Conservation (phyloP, 1,140 invertebrate genomes). For the Drosophila malerkotliana region DNA sequence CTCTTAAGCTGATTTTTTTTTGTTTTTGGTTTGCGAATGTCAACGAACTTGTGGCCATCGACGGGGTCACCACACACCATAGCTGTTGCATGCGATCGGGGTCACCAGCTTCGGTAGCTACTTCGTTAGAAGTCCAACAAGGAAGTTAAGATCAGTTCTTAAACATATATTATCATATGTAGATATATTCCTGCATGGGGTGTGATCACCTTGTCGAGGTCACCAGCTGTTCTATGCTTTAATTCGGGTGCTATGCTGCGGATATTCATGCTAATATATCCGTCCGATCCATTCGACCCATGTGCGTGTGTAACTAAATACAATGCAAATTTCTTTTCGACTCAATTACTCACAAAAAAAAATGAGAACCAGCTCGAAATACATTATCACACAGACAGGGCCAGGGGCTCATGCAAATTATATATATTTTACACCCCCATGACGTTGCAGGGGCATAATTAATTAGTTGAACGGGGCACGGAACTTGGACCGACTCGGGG, state of each 20-base stretch:
- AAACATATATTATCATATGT: too few species aligned
- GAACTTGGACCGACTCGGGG: constrained; percentile 45
- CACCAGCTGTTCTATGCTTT: constrained; percentile 9
- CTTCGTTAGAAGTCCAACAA: background rate
- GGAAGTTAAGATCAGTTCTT: too few species aligned
- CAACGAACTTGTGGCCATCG: constrained; percentile 26
- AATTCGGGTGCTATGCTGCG: background rate
- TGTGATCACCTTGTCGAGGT: background rate
- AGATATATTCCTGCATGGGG: too few species aligned
- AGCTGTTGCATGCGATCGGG: background rate
- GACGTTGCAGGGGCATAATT: constrained; percentile 80
- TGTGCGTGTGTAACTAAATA: constrained; percentile 80
- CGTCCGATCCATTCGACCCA: constrained; percentile 25
- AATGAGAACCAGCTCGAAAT: constrained; percentile 49
- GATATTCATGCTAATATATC: constrained; percentile 41
- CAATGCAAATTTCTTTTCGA: constrained; percentile 75
- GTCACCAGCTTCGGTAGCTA: background rate
- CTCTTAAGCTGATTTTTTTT: constrained; percentile 2
- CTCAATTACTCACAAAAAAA: constrained; percentile 66
- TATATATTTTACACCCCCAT: constrained; percentile 69
- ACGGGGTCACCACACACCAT: constrained; percentile 6
- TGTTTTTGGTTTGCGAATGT: constrained; percentile 1
- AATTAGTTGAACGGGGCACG: constrained; percentile 69
- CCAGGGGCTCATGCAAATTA: constrained; percentile 52
- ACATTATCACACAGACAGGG: constrained; percentile 51